phyloP scores from a whole-genome alignment of 2,888 invertebrate genomes.

The Notodonta dromedarius region DNA sequence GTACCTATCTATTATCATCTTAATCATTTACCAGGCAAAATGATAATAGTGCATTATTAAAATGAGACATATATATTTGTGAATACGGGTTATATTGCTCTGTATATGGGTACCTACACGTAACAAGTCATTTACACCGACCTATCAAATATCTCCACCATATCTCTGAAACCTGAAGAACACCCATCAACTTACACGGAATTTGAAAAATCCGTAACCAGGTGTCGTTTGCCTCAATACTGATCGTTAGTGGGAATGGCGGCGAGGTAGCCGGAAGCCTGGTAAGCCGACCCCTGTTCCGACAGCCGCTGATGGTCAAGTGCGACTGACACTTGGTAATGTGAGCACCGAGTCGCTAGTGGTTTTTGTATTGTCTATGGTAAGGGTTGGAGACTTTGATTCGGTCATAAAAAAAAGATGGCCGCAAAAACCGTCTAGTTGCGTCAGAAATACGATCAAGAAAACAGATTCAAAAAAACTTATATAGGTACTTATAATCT shows the following conservation, averaged over 20 bases:
- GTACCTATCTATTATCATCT: no score
- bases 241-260: constrained; percentile 37
- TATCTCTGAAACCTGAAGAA: constrained; percentile 4
- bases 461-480: no score
- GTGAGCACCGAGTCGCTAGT: not conserved
- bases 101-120: no score
- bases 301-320: not conserved
- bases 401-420: no score
- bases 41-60: no score
- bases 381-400: constrained; percentile 7
- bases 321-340: constrained; percentile 1
- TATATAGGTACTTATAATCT: no score
- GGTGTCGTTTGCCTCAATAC: constrained; percentile 48
- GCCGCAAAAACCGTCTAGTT: no score
- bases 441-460: no score
- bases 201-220: constrained; percentile 50
- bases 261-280: constrained; percentile 47
- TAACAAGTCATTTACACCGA: not conserved
- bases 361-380: constrained; percentile 30
- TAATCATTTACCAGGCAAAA: no score
- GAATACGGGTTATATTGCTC: no score
- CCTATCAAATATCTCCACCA: constrained; percentile 8
- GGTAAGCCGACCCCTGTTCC: constrained; percentile 32
- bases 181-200: constrained; percentile 33
- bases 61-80: no score